Conservation (phyloP, 2,797 vertebrate species). For the Aotus griseimembra region DNA sequence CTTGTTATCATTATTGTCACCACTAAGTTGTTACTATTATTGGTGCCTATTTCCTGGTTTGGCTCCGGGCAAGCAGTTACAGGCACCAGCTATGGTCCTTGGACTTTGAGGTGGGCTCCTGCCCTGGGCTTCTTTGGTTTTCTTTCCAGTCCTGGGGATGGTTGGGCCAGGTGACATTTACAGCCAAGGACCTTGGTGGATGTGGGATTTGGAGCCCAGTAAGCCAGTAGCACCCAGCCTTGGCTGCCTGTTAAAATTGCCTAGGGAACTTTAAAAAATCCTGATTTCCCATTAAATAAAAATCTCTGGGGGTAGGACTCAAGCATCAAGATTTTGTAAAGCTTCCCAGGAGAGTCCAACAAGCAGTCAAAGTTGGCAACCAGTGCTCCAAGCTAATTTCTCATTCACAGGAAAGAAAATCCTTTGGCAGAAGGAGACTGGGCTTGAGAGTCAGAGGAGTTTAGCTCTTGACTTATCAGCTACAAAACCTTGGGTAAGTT, state of each 20-base stretch:
- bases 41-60: background rate
- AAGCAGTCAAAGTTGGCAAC: background rate
- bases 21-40: background rate
- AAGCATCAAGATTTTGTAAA: background rate
- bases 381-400: background rate
- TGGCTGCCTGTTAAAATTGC: background rate
- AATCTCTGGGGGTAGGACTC: background rate
- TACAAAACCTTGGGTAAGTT: background rate
- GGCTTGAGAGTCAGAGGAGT: background rate
- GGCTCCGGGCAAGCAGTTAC: background rate
- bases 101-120: background rate
- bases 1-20: accelerated
- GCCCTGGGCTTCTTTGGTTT: background rate
- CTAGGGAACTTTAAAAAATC: background rate
- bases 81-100: background rate
- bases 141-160: background rate
- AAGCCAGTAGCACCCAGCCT: background rate
- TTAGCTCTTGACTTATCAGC: background rate
- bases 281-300: background rate
- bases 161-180: background rate
- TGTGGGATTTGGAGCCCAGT: background rate
- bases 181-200: background rate
- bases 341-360: background rate
- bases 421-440: background rate
- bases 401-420: background rate